Percentiles rank a stretch among this genome's conserved stretches.
Conservation (phyloP, 2,113 vertebrate species). For the Mola mola region DNA sequence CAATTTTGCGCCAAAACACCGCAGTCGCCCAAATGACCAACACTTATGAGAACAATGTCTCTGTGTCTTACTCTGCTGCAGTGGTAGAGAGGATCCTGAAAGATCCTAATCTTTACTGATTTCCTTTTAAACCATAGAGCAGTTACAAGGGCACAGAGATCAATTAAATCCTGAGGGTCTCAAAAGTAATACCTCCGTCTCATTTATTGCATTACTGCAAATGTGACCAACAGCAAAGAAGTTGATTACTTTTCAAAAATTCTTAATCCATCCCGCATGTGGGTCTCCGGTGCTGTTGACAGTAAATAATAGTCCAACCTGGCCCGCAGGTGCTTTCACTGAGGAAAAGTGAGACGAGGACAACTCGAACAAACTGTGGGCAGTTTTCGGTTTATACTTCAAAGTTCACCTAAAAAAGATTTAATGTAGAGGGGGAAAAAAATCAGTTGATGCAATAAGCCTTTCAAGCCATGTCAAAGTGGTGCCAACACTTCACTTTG, state of each 20-base stretch:
- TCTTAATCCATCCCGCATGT: constrained; percentile 53
- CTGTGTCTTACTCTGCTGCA: too few species aligned
- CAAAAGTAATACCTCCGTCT: too few species aligned
- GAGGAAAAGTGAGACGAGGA: constrained; percentile 17
- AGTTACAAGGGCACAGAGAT: too few species aligned
- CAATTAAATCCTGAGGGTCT: too few species aligned
- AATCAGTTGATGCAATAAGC: constrained; percentile 6
- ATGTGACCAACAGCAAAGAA: constrained; percentile 15
- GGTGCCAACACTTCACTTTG: constrained; percentile 1
- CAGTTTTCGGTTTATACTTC: not conserved
- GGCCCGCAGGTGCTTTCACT: constrained; percentile 51
- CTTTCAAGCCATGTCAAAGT: not conserved
- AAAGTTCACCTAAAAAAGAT: not conserved
- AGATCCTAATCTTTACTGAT: too few species aligned
- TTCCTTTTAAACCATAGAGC: too few species aligned
- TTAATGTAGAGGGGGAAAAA: not conserved
- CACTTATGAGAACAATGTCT: too few species aligned
- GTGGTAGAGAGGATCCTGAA: too few species aligned
- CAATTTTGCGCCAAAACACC: not conserved
- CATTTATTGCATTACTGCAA: not conserved
- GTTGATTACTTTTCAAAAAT: constrained; percentile 17
- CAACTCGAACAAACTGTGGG: not conserved
- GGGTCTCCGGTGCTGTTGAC: constrained; percentile 51
- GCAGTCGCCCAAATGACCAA: too few species aligned
- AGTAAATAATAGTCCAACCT: constrained; percentile 55